Base-by-base conservation (phyloP, 2,113 vertebrate species). In the Phocoena phocoena region DNA sequence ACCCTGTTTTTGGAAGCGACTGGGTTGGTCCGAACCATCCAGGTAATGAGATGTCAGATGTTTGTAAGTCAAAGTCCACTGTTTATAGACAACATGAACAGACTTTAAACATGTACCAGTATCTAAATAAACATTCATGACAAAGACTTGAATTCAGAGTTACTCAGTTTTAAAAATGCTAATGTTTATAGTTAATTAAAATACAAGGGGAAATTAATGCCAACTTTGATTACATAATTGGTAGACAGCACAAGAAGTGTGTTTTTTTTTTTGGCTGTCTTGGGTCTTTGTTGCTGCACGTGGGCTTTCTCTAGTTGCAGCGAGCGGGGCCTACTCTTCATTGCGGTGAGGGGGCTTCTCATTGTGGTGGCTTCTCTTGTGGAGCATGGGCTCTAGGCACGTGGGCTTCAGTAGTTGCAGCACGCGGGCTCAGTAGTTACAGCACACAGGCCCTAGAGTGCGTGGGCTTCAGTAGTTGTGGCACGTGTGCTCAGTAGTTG, bases 41-140 rank as follows among this genome's bases (percentile, higher is more conserved):
- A 98, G 98, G 98, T 98, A 98, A 98, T 91, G 62, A 93, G 36
- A 82, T 88, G 62, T 2, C n/a, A 65, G 60, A 65, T 90, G 38
- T 90, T 92, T 92, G 25, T 93, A 97, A 70, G 50, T 89, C 70
- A 96, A 14, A 83, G n/a, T 44, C 96, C 55, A 87, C 36, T 88
- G 8, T 96, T 95, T 81, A 58, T 77, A 89, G 82, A 83, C 25
- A 87, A 26, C 3, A 50, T 44, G 28, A 88, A 8, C n/a, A 90
- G 74, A 96, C 31, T 90, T 88, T 65, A 94, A 95, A 88, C 63
- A 94, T 86, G 77, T 92, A 88, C 53, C 76, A 92, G 17, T 88
- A 21, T 95, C 50, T 90, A 83, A 90, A 81, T 95, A 85, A 93
- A 95, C 23, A 93, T 58, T 25, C 74, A 9, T 23, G n/a, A 81